Evolutionary conservation across 2,797 vertebrate species (phyloP).

Genomic region (Eupleurogrammus muticus): DNA sequence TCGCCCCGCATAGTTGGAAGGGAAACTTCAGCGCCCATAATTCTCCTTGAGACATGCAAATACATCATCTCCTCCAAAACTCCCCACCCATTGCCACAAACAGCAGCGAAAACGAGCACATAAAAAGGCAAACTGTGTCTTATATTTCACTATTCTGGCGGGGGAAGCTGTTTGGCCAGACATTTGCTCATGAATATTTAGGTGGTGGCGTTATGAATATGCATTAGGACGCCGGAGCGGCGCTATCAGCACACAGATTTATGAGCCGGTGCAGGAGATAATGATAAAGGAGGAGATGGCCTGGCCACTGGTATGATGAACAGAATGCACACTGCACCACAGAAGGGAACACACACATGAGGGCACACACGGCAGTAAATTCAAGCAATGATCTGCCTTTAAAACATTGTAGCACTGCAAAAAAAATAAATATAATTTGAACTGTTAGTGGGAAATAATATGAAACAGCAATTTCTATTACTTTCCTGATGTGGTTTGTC

Average conservation of each 20-base stretch:
- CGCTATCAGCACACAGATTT: slow-evolving; percentile 77
- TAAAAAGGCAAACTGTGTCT: slow-evolving; percentile 78
- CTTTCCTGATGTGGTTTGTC: slow-evolving; percentile 50
- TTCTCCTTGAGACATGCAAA: slow-evolving; percentile 70
- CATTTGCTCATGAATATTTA: slow-evolving; percentile 86
- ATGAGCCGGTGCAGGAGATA: slow-evolving; percentile 74
- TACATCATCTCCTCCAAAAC: slow-evolving; percentile 63
- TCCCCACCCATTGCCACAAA: slow-evolving; percentile 66
- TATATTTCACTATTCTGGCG: slow-evolving; percentile 80
- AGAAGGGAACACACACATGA: slow-evolving; percentile 16
- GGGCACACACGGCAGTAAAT: not conserved
- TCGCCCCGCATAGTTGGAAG: slow-evolving; percentile 35
- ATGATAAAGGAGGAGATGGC: slow-evolving; percentile 79
- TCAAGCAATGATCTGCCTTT: not conserved
- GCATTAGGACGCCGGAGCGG: slow-evolving; percentile 69
- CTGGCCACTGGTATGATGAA: slow-evolving; percentile 58
- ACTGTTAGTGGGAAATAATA: slow-evolving; percentile 24
- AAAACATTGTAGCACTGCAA: not conserved
- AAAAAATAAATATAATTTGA: not conserved
- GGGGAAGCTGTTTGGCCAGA: slow-evolving; percentile 76
- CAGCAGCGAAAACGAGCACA: slow-evolving; percentile 75
- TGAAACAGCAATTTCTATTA: slow-evolving; percentile 42
- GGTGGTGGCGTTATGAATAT: slow-evolving; percentile 79
- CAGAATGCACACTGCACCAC: slow-evolving; percentile 26
- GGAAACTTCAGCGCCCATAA: slow-evolving; percentile 61